A percentile compares a stretch with the other conserved stretches of the same genome.
These are phyloP conservation scores for Micromys minutus DNA, from an alignment of 2,113 vertebrate genomes.

Conservation along the genomic window DNA sequence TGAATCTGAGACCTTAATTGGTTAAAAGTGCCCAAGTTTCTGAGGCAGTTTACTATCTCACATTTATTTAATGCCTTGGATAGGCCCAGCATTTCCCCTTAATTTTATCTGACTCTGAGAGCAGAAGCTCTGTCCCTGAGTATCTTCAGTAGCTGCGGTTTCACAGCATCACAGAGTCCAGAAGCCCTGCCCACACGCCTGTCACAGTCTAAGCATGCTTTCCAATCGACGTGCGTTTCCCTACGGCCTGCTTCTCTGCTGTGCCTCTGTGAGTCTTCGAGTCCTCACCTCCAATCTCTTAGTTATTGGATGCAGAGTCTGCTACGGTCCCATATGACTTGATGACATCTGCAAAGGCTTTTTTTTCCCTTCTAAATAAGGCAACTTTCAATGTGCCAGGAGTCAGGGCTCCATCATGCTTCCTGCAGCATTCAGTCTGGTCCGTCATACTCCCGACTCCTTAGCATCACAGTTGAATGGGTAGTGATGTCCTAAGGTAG, in stretches of 20 bases:
- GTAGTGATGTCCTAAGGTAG: not conserved
- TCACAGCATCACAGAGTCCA: not conserved
- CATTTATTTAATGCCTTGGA: not conserved
- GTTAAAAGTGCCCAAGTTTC: not conserved
- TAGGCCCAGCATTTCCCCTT: not conserved
- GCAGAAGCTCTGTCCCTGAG: not conserved
- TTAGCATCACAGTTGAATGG: not conserved
- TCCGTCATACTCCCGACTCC: accelerated
- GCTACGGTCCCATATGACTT: not conserved
- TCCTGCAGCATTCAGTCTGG: not conserved
- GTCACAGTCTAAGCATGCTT: not conserved
- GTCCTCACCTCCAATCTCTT: no score
- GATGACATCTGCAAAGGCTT: not conserved
- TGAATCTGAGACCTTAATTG: not conserved
- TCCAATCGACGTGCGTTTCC: not conserved
- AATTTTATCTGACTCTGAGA: not conserved
- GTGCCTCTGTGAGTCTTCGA: not conserved
- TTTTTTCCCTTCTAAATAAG: not conserved
- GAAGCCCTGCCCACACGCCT: not conserved
- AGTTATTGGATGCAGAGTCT: not conserved
- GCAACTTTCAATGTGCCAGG: not conserved
- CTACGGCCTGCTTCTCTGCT: not conserved
- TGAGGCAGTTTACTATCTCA: not conserved
- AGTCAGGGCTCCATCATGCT: not conserved
- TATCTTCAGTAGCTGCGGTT: not conserved